Evolutionary conservation across 2,113 vertebrate genomes (phyloP).

Genomic region (Halichoeres trimaculatus): DNA sequence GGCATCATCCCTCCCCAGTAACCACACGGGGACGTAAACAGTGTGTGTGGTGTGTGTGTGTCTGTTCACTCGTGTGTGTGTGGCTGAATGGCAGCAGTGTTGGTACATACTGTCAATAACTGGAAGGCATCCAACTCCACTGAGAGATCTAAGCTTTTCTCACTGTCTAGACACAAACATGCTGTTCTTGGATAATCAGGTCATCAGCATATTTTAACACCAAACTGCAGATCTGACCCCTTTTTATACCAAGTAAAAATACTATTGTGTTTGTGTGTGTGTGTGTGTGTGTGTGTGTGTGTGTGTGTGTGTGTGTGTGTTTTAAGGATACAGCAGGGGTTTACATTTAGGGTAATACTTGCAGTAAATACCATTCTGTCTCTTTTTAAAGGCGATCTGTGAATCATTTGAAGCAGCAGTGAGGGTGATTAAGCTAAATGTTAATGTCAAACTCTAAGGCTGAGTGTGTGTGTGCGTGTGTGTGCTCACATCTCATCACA

Average conservation of each 20-base stretch:
- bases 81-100: conserved; percentile 8
- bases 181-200: conserved; percentile 69
- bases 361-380: neutral
- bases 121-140: conserved; percentile 70
- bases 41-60: conserved; percentile 46
- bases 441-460: conserved; percentile 33
- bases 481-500: conserved; percentile 12
- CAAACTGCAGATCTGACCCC: conserved; percentile 55
- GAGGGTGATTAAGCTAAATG: conserved; percentile 27
- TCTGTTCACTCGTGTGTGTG: neutral
- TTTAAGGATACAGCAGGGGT: conserved; percentile 10
- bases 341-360: conserved; percentile 2
- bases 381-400: neutral
- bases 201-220: conserved; percentile 71
- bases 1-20: conserved; percentile 61
- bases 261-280: neutral
- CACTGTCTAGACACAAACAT: conserved; percentile 63
- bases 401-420: conserved; percentile 11
- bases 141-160: conserved; percentile 60
- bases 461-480: conserved; percentile 9
- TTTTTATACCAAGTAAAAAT: conserved; percentile 40
- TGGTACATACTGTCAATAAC: conserved; percentile 55
- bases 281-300: neutral
- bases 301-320: conserved; percentile 2
- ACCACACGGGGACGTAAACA: conserved; percentile 57